Base-by-base conservation (phyloP, 2,113 vertebrate genomes). In the Alces alces region DNA sequence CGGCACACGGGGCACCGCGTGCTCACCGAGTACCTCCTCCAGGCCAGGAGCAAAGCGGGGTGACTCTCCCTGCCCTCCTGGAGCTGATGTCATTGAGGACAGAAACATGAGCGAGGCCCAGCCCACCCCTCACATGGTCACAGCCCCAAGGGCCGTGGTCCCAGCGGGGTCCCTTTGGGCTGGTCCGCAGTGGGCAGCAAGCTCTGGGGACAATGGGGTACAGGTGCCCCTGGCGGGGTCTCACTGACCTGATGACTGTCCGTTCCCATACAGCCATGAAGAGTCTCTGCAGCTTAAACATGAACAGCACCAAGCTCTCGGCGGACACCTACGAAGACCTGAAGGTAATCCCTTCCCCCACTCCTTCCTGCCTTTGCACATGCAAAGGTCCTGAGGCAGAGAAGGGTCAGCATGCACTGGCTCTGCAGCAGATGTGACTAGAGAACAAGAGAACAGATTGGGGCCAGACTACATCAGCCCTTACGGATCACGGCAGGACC, bases 261-360 rank as follows among this genome's bases (percentile, higher is more conserved):
- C 76, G 2, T 89, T 64, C 15, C 83, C 2, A 0, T 91, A 4
- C 90, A 99, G 99, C 99, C 97, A 99, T 99, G 99, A 99, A 99
- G 98, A 99, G 99, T 98, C 99, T 99, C 97, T 99, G 99, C 98
- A 99, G 99, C 97, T 98, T 99, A 98, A 99, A 99, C 93, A 99
- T 99, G 99, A 99, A 99, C 98, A 99, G 99, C 99, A 99, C 99
- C 98, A 99, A 99, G 98, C 99, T 99, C 97, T 99, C 99, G 11
- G 99, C 99, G 1, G 99, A 99, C 98, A 99, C 99, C n/a, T 99
- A 99, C 0, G 99, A 99, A 98, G 99, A 99, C 99, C 99, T 99
- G 96, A 99, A 99, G 99, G 99, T 99, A 99, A 86, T 36, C 64
- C 50, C 95, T 3, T 55, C 17, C 43, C 15, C 6, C 39, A 50